These are phyloP conservation scores for Cheirogaleus major DNA, from an alignment of 2,797 vertebrate species.

Conservation along the genomic window DNA sequence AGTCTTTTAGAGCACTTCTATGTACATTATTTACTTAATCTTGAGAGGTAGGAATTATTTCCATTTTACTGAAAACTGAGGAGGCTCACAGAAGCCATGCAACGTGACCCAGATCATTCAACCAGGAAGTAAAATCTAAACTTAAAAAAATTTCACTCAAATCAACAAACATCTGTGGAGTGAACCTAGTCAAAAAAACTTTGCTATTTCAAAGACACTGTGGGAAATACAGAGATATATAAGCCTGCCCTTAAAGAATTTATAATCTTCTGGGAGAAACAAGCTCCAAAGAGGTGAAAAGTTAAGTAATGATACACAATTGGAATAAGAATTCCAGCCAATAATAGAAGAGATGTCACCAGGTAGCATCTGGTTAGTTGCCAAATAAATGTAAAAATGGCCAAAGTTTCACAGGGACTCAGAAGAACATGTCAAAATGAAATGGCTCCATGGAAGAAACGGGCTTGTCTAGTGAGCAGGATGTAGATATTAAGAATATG, in stretches of 20 bases:
- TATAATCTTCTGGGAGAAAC: slow-evolving; percentile 40
- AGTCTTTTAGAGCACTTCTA: background rate
- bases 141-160: slow-evolving; percentile 38
- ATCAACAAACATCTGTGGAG: slow-evolving; percentile 23
- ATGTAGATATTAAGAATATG: background rate
- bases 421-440: background rate
- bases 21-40: background rate
- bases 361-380: slow-evolving; percentile 37
- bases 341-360: slow-evolving; percentile 44
- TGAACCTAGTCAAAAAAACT: background rate
- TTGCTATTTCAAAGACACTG: slow-evolving; percentile 32
- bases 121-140: slow-evolving; percentile 24
- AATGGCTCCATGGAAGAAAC: background rate
- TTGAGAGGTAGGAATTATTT: background rate
- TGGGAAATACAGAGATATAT: slow-evolving; percentile 52
- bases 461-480: background rate
- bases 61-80: slow-evolving; percentile 39
- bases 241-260: slow-evolving; percentile 55
- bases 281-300: slow-evolving; percentile 46
- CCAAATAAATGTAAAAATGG: slow-evolving; percentile 55
- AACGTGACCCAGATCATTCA: background rate
- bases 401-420: slow-evolving; percentile 37
- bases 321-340: slow-evolving; percentile 52
- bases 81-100: background rate
- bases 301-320: slow-evolving; percentile 57